Evolutionary conservation across 1,140 invertebrate genomes (phyloP), one percentile per base, ranked within the genome.

Genomic region (Phthorimaea operculella): DNA sequence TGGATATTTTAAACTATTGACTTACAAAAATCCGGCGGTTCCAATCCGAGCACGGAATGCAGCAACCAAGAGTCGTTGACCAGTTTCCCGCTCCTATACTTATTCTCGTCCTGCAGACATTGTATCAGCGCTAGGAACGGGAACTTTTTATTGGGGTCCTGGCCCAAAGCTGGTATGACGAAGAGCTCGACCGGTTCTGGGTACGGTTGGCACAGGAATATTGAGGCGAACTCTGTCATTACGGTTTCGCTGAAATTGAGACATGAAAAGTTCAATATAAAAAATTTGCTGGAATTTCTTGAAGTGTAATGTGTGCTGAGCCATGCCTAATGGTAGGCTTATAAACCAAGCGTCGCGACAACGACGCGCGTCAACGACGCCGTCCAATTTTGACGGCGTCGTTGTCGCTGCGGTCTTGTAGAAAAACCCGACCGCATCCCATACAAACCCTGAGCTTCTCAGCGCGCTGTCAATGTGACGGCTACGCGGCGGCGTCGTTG

Each of bases 11-110:
- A 28, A 28, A 28, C 2, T n/a, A 28, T 14, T 47, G 15, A 80
- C 87, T 87, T 74, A 90, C 90, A 87, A 72, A 90, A 90, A 64
- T 88, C 85, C 42, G 76, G 68, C 3, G 90, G 90, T 79, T 93
- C 92, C 18, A 94, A 70, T 4, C 87, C 82, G 16, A 94, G 73
- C 6, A 93, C 78, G 16, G 90, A 90, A 80, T 86, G 84, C 48
- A 87, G 57, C 34, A 87, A 64, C 84, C 83, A 87, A 0, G 82
- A 84, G 47, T 83, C 79, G 62, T 83, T 85, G 11, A 63, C 52
- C 21, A 85, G 52, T 36, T 68, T 66, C 47, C 68, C 68, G 55
- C 59, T 64, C 49, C 57, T 54, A 56, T 72, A 76, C 42, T 75
- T 73, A n/a, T 65, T 54, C 3, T 74, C 64, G 18, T 68, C 67